These are phyloP conservation scores for Emydura subglobosa DNA, from an alignment of 2,113 vertebrate genomes.

Conservation along the genomic window DNA sequence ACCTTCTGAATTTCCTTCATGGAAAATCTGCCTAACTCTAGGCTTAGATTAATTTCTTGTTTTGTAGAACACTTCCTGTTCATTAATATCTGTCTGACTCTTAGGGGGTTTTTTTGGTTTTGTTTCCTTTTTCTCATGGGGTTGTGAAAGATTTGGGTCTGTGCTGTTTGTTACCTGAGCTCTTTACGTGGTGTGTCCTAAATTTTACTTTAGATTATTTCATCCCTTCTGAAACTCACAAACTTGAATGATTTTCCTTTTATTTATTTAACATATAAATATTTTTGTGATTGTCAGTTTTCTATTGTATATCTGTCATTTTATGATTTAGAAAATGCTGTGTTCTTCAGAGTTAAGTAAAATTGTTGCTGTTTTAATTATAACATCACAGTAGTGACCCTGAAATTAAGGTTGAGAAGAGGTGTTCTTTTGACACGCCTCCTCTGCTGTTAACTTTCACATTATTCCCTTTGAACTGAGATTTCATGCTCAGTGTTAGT, in stretches of 20 bases:
- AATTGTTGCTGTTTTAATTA: not conserved
- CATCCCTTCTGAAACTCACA: not conserved
- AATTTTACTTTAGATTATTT: not conserved
- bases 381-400: not conserved
- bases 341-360: not conserved
- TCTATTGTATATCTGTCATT: no score
- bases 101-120: not conserved
- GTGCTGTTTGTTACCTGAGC: not conserved
- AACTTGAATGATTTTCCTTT: not conserved
- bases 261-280: not conserved
- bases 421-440: not conserved
- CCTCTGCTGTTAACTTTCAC: not conserved
- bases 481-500: not conserved
- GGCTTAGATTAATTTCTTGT: not conserved
- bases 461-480: not conserved
- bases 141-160: not conserved
- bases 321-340: not conserved
- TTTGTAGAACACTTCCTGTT: not conserved
- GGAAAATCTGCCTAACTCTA: rapidly evolving
- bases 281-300: not conserved
- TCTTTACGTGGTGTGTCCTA: not conserved
- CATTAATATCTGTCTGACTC: not conserved
- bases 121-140: not conserved
- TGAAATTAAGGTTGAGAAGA: not conserved
- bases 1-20: not conserved